phyloP scores from a whole-genome alignment of 2,113 vertebrate genomes.

The Eretmochelys imbricata region DNA sequence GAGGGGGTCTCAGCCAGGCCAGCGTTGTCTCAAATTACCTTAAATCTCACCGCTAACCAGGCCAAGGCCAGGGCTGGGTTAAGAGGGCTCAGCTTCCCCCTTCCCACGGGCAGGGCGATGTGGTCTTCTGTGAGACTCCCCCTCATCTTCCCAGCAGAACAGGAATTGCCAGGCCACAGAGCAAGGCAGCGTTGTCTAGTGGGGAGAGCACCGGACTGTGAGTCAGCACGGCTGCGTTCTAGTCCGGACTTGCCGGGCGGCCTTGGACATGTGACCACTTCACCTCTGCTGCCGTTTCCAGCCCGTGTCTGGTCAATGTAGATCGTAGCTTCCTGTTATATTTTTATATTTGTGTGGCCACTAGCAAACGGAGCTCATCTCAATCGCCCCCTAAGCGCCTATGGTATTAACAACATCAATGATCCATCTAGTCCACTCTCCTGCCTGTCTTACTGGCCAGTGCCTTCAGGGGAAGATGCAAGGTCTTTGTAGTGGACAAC shows the following conservation, averaged over 20 bases:
- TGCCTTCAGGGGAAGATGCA: too few species aligned
- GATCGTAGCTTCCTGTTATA: background rate
- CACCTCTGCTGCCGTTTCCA: background rate
- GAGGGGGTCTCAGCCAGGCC: too few species aligned
- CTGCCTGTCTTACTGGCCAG: too few species aligned
- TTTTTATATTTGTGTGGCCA: background rate
- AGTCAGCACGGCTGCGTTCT: background rate
- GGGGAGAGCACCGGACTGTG: background rate
- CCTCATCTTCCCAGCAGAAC: background rate
- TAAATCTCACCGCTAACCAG: background rate
- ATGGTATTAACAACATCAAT: too few species aligned
- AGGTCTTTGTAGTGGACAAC: background rate
- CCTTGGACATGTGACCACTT: background rate
- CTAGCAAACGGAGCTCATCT: background rate
- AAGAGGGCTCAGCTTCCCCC: background rate
- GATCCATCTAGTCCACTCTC: too few species aligned
- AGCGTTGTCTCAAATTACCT: too few species aligned
- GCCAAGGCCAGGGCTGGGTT: background rate
- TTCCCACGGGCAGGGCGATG: background rate
- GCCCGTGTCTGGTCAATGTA: background rate
- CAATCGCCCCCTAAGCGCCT: too few species aligned
- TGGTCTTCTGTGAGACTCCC: background rate
- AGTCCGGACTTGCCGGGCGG: background rate
- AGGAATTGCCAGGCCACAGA: background rate
- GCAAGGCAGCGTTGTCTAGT: too few species aligned